A percentile compares a stretch with the other conserved stretches of the same genome.
phyloP scores from a whole-genome alignment of 1,140 invertebrate genomes.

The Cydia splendana region DNA sequence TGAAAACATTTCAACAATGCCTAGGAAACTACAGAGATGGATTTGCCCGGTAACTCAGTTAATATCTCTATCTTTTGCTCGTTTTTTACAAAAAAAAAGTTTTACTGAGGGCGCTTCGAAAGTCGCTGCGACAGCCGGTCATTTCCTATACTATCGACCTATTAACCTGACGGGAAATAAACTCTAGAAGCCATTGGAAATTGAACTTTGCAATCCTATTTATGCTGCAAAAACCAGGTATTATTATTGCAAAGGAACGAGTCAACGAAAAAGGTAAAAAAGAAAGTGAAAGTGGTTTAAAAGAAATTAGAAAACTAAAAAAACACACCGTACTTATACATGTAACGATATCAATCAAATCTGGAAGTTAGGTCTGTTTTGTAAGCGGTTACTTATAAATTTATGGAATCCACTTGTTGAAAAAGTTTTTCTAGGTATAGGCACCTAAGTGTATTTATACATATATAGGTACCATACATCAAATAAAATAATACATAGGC shows the following conservation, averaged over 20 bases:
- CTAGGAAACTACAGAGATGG: background rate
- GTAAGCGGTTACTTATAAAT: no score
- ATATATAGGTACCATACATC: no score
- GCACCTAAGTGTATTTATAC: no score
- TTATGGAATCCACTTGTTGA: no score
- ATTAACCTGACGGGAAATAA: constrained; percentile 9
- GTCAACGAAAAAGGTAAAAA: background rate
- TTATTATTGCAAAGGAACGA: background rate
- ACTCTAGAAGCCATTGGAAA: background rate
- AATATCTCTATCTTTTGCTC: background rate
- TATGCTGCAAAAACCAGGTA: background rate
- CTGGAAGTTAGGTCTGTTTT: no score
- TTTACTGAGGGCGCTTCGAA: background rate
- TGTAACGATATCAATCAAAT: no score
- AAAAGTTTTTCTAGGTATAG: no score
- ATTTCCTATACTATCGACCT: background rate
- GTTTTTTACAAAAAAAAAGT: background rate
- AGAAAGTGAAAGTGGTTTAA: background rate
- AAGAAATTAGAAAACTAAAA: no score
- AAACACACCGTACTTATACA: no score
- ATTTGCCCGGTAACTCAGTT: background rate
- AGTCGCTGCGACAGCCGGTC: background rate
- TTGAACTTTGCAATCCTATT: background rate
- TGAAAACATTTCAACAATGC: background rate
- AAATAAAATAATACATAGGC: no score